phyloP scores from a whole-genome alignment of 2,113 vertebrate genomes.

The Gasterosteus nipponicus region DNA sequence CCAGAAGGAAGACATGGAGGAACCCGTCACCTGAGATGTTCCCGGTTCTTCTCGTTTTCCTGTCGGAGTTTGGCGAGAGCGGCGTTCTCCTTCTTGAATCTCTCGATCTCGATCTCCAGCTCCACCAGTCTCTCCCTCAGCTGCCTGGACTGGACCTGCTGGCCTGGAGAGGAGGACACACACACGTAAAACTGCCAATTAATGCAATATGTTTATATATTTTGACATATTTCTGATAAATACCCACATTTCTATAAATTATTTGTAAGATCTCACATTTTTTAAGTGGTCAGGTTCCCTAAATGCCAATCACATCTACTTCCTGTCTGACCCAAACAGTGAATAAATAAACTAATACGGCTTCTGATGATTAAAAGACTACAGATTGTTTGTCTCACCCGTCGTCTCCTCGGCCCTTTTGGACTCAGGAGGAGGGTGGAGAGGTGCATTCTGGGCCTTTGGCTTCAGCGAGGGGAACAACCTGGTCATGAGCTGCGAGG shows the following conservation, averaged over 20 bases:
- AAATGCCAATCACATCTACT: neutral
- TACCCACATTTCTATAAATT: too few relatives aligned
- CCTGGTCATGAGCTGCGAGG: slow-evolving; percentile 88
- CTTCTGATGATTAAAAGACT: neutral
- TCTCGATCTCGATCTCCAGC: slow-evolving; percentile 92
- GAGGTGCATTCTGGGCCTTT: slow-evolving; percentile 76
- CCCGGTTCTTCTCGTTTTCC: slow-evolving; percentile 85
- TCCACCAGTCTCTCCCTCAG: slow-evolving; percentile 88
- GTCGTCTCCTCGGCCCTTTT: slow-evolving; percentile 69
- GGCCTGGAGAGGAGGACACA: slow-evolving; percentile 70
- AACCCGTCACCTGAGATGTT: slow-evolving; percentile 83
- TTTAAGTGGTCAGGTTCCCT: too few relatives aligned
- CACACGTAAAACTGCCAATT: neutral
- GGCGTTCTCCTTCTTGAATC: slow-evolving; percentile 91
- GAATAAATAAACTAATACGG: neutral
- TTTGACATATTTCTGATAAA: neutral
- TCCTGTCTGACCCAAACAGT: neutral
- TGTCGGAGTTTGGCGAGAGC: slow-evolving; percentile 85
- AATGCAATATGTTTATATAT: too few relatives aligned
- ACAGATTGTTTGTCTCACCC: slow-evolving; percentile 75
- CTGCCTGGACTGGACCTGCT: slow-evolving; percentile 81
- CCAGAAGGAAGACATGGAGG: neutral
- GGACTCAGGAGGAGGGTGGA: slow-evolving; percentile 38
- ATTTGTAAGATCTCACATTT: too few relatives aligned
- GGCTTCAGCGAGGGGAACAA: slow-evolving; percentile 91